Evolutionary conservation across 2,888 invertebrate genomes (phyloP), one percentile per base, ranked within the genome.

Genomic region (Isotomurus palustris): DNA sequence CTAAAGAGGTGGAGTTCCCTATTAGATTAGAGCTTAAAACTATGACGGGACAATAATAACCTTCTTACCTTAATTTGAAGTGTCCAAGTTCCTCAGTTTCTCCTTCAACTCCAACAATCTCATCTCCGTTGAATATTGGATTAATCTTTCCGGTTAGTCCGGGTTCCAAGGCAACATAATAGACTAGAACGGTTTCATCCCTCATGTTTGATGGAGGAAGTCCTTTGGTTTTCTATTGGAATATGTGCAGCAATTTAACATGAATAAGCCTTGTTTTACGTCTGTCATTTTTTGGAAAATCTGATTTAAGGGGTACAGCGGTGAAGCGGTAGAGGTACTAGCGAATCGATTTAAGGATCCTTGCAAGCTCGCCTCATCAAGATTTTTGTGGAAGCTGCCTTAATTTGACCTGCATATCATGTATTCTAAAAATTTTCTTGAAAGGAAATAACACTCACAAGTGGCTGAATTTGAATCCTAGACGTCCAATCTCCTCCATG

Each of bases 401-500:
- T n/a, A n/a, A n/a, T n/a, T n/a, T n/a, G n/a, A n/a, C n/a, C n/a
- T n/a, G n/a, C n/a, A n/a, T n/a, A n/a, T n/a, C n/a, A n/a, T n/a
- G n/a, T n/a, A n/a, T n/a, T n/a, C n/a, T n/a, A n/a, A n/a, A n/a
- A n/a, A n/a, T n/a, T n/a, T n/a, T n/a, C n/a, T n/a, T n/a, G n/a
- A n/a, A n/a, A n/a, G n/a, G n/a, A n/a, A n/a, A n/a, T n/a, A 6
- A 40, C 17, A 40, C 71, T 71, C 73, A 82, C 82, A 73, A 77
- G 75, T 51, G 80, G 75, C 55, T 78, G 78, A 0, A 87, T 85
- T 50, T 62, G 78, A 50, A 97, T 83, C 66, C 91, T 81, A 0
- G 88, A 88, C 0, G 92, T 91, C 95, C 96, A 96, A 72, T 94
- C 93, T 0, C 94, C 94, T 1, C 94, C 94, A 72, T 86, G 83